Evolutionary conservation across 2,888 invertebrate species (phyloP).

Genomic region (Galeopsomyia nigrocyanea): DNA sequence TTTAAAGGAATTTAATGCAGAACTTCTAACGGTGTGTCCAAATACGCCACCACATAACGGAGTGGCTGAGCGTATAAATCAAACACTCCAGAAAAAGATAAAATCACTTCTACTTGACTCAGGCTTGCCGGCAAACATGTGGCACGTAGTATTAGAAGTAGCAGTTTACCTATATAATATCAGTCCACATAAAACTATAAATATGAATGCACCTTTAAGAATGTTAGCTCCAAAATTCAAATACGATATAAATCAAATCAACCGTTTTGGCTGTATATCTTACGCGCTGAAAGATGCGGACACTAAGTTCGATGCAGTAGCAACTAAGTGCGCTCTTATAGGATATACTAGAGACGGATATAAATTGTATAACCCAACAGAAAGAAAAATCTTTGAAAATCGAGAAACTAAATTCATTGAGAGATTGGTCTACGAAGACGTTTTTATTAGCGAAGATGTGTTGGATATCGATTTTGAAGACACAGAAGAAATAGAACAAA

Average conservation of each 20-base stretch:
- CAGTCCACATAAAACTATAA: constrained; percentile 45
- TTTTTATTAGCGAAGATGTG: background rate
- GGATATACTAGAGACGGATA: constrained; percentile 37
- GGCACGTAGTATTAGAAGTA: constrained; percentile 48
- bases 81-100: constrained; percentile 43
- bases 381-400: constrained; percentile 45
- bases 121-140: constrained; percentile 44
- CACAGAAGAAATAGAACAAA: too few relatives aligned
- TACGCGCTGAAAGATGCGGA: too few relatives aligned
- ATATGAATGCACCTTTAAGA: constrained; percentile 35
- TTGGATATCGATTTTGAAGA: too few relatives aligned
- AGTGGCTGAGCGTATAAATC: constrained; percentile 44
- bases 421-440: constrained; percentile 49
- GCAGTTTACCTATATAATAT: constrained; percentile 50
- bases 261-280: too few relatives aligned
- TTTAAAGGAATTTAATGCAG: constrained; percentile 25
- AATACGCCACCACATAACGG: constrained; percentile 42
- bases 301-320: background rate
- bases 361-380: constrained; percentile 43
- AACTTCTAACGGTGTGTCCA: constrained; percentile 19
- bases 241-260: too few relatives aligned
- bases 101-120: constrained; percentile 42
- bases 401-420: constrained; percentile 50
- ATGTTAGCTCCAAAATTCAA: constrained; percentile 34
- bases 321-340: background rate